Percentiles rank a stretch among this genome's conserved stretches.
phyloP scores from a whole-genome alignment of 2,113 vertebrate genomes.

The Sminthopsis crassicaudata region DNA sequence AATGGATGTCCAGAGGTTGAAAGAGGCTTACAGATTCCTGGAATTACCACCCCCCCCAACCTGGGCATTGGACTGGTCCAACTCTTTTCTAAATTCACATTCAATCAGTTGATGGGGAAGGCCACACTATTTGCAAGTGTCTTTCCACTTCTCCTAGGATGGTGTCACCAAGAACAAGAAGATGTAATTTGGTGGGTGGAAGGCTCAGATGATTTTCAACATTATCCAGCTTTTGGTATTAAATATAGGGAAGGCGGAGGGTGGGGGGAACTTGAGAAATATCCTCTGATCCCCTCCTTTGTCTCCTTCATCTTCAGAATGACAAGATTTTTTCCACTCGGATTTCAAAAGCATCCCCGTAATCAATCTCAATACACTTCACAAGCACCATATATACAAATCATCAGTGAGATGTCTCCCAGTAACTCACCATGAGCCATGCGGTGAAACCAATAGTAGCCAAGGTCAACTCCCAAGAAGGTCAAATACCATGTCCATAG shows the following conservation, averaged over 20 bases:
- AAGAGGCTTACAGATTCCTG: background rate
- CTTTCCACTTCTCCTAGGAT: background rate
- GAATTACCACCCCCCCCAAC: background rate
- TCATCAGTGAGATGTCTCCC: background rate
- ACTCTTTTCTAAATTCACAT: constrained; percentile 1
- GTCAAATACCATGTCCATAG: constrained; percentile 94
- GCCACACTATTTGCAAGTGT: background rate
- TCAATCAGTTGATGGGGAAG: constrained; percentile 4
- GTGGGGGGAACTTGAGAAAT: background rate
- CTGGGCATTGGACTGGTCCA: background rate
- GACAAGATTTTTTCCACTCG: background rate
- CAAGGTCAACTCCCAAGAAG: constrained; percentile 92
- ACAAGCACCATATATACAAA: constrained; percentile 13
- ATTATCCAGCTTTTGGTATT: background rate
- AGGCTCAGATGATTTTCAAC: background rate
- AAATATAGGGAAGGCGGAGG: background rate
- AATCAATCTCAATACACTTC: background rate
- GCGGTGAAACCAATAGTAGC: constrained; percentile 95
- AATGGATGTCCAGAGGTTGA: constrained; percentile 37
- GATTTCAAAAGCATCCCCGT: constrained; percentile 22
- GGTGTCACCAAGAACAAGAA: background rate
- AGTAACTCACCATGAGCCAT: constrained; percentile 89
- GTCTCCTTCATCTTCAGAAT: constrained; percentile 21
- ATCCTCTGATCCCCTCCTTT: background rate
- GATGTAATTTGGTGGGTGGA: background rate